Conservation (phyloP, 2,888 invertebrate genomes). For the Phengaris alcon region DNA sequence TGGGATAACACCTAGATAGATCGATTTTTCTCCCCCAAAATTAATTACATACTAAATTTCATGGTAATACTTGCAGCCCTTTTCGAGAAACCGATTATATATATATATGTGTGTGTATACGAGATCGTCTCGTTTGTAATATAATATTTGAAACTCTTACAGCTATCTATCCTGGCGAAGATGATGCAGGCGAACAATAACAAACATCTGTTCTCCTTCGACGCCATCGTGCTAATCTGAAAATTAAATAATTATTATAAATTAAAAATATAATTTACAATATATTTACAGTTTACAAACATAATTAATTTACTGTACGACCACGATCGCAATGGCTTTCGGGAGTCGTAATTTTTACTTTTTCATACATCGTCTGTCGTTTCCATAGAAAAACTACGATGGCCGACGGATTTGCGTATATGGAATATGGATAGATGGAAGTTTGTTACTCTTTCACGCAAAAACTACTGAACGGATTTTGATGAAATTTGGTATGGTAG, state of each 20-base stretch:
- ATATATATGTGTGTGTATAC: too few species aligned
- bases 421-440: too few species aligned
- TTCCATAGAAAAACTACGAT: too few species aligned
- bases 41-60: too few species aligned
- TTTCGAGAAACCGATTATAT: too few species aligned
- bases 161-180: constrained; percentile 34
- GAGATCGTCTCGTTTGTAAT: too few species aligned
- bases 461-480: background rate
- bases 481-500: background rate
- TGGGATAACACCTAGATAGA: too few species aligned
- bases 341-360: too few species aligned
- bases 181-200: constrained; percentile 32
- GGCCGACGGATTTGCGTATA: too few species aligned
- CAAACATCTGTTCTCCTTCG: constrained; percentile 23
- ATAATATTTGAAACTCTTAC: constrained; percentile 32
- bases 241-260: background rate
- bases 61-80: too few species aligned
- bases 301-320: background rate
- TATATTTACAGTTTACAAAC: background rate
- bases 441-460: background rate
- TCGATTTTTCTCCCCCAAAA: too few species aligned
- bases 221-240: background rate
- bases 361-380: too few species aligned
- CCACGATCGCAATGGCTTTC: background rate
- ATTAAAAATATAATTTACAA: background rate